Evolutionary conservation across 2,113 vertebrate species (phyloP), one percentile per base, ranked within the genome.

Genomic region (Danio rerio): DNA sequence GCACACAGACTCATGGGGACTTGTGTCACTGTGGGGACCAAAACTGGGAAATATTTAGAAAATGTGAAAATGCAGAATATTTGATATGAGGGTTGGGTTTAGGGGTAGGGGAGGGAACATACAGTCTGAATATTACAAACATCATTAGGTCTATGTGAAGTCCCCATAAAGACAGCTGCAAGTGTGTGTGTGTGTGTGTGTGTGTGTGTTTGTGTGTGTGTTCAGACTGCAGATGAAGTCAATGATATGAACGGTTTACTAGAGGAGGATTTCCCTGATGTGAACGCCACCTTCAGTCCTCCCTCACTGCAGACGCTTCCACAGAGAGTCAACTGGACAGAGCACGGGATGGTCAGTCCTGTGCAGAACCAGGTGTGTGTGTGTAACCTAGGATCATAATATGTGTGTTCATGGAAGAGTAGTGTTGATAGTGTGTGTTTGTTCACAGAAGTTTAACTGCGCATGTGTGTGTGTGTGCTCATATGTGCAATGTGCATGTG

Each of bases 201-300:
- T 45, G 49, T 80, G n/a, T 66, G 31, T 45, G 49, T 80, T 12
- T 66, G 31, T 43, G 49, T 74, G 49, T 1, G 50, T 83, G 3
- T 85, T n/a, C 78, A 97, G 96, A 96, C 93, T 75, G 88, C 88
- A 0, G 91, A 96, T 84, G 96, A 98, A 63, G 88, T 97, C 59
- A 84, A 90, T 0, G 85, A 89, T 9, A 74, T 96, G 65, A 93
- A 94, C 0, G 89, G 92, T 7, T 81, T 97, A 20, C 91, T 89
- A 75, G 85, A 90, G 80, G 89, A 88, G 45, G 86, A 92, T 5
- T 15, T 77, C 9, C 7, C 56, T 5, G 79, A 77, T 49, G 20
- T 13, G 6, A 81, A 81, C 2, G 16, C 50, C 4, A 66, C 49
- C 6, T 50, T 77, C 63, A 5, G 9, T 0, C 16, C 16, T 0